A percentile compares a stretch with the other conserved stretches of the same genome.
These are phyloP conservation scores for Apoda limacodes DNA, from an alignment of 2,888 invertebrate genomes.

Conservation along the genomic window DNA sequence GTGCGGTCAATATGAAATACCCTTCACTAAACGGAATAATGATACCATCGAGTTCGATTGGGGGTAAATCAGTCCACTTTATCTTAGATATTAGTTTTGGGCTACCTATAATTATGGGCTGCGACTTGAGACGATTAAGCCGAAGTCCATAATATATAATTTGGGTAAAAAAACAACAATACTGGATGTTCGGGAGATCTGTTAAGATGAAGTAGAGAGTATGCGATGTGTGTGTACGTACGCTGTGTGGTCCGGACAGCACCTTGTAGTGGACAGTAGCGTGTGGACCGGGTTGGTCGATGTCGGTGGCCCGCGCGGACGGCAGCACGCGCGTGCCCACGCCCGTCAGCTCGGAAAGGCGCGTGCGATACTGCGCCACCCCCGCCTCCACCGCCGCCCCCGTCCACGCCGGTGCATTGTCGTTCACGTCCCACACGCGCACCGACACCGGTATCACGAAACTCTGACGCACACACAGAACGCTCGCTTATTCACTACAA, in stretches of 20 bases:
- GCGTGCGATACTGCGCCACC: slow-evolving; percentile 81
- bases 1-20: no score
- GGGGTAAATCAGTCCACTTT: no score
- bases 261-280: slow-evolving; percentile 88
- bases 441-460: slow-evolving; percentile 86
- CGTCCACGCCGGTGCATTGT: slow-evolving; percentile 87
- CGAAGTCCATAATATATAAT: no score
- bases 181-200: no score
- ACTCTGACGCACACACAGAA: slow-evolving; percentile 50
- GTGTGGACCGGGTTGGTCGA: slow-evolving; percentile 89
- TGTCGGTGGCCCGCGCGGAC: slow-evolving; percentile 82
- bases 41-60: no score
- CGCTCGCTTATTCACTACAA: background rate
- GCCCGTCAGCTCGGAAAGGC: slow-evolving; percentile 85
- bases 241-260: slow-evolving; percentile 80
- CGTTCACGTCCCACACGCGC: slow-evolving; percentile 91
- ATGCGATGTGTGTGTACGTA: slow-evolving; percentile 32
- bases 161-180: no score
- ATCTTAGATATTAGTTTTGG: no score
- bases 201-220: background rate
- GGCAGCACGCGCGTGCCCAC: slow-evolving; percentile 79
- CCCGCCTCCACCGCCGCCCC: no score
- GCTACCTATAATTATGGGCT: no score
- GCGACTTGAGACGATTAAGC: no score
- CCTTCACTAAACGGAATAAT: no score